Percentiles rank a stretch among this genome's conserved stretches.
phyloP scores from a whole-genome alignment of 2,797 vertebrate genomes.

The Catamblyrhynchus diadema region DNA sequence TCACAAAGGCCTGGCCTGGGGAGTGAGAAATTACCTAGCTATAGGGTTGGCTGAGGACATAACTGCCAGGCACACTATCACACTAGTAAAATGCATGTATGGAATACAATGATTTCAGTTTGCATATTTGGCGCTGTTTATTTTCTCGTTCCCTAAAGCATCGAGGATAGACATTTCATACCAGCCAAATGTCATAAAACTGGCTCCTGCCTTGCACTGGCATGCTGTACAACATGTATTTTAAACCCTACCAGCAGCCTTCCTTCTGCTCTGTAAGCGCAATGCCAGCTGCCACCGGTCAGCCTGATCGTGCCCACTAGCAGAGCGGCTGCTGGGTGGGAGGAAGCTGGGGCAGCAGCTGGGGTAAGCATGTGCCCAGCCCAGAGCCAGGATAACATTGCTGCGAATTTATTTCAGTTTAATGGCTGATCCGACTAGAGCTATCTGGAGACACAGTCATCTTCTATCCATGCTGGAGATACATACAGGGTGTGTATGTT shows the following conservation, averaged over 20 bases:
- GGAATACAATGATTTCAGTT: background rate
- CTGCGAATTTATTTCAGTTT: background rate
- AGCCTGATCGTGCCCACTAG: background rate
- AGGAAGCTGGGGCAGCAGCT: background rate
- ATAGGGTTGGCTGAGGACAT: background rate
- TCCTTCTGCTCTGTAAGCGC: background rate
- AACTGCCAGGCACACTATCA: background rate
- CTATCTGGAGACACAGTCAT: background rate
- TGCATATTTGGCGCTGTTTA: background rate
- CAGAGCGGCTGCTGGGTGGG: background rate
- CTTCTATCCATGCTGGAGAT: background rate
- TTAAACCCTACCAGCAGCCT: background rate
- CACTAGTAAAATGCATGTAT: background rate
- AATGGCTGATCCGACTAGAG: background rate
- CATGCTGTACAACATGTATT: slow-evolving; percentile 7
- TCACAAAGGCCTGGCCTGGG: background rate
- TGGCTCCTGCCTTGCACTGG: background rate
- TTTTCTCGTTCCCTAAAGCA: slow-evolving; percentile 3
- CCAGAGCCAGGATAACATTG: background rate
- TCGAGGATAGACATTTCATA: background rate
- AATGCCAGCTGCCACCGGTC: background rate
- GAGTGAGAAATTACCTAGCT: background rate
- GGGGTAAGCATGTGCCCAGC: background rate
- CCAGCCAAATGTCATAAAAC: slow-evolving; percentile 24
- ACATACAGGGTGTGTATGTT: background rate